phyloP scores from a whole-genome alignment of 1,140 invertebrate species.

The Dreissena rostriformis region DNA sequence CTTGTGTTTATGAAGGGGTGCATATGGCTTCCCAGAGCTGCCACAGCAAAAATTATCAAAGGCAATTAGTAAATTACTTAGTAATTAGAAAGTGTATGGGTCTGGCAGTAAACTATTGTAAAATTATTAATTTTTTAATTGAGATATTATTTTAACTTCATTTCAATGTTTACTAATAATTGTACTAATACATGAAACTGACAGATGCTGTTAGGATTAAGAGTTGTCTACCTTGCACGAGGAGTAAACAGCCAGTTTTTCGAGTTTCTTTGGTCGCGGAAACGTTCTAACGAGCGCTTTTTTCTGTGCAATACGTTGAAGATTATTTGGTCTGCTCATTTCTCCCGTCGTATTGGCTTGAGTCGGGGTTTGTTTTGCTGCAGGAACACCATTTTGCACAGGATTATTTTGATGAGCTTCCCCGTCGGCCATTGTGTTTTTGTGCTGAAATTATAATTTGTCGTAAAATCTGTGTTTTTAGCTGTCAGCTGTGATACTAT shows the following conservation, averaged over 20 bases:
- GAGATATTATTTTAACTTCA: too few relatives aligned
- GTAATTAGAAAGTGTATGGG: too few relatives aligned
- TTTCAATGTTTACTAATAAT: not conserved
- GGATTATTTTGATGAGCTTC: slow-evolving; percentile 9
- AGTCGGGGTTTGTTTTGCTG: slow-evolving; percentile 53
- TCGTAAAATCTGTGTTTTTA: too few relatives aligned
- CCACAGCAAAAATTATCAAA: too few relatives aligned
- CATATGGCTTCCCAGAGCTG: too few relatives aligned
- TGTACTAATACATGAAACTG: not conserved
- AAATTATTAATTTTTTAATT: too few relatives aligned
- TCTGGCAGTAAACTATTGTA: too few relatives aligned
- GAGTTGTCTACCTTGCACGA: slow-evolving; percentile 87
- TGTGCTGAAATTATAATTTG: not conserved
- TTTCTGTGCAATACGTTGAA: slow-evolving; percentile 92
- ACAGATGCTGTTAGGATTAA: not conserved
- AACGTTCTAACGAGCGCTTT: slow-evolving; percentile 88
- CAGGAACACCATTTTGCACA: slow-evolving; percentile 60
- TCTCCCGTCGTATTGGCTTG: slow-evolving; percentile 69
- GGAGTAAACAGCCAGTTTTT: slow-evolving; percentile 95
- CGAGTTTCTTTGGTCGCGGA: slow-evolving; percentile 91
- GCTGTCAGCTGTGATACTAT: too few relatives aligned
- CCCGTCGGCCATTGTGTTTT: slow-evolving; percentile 13
- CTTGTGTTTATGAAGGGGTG: too few relatives aligned
- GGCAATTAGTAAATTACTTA: too few relatives aligned
- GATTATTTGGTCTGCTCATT: slow-evolving; percentile 87